Percentiles rank a stretch among this genome's conserved stretches.
Evolutionary conservation across 1,140 invertebrate species (phyloP).

Genomic region (Pseudobourletiella spinata): DNA sequence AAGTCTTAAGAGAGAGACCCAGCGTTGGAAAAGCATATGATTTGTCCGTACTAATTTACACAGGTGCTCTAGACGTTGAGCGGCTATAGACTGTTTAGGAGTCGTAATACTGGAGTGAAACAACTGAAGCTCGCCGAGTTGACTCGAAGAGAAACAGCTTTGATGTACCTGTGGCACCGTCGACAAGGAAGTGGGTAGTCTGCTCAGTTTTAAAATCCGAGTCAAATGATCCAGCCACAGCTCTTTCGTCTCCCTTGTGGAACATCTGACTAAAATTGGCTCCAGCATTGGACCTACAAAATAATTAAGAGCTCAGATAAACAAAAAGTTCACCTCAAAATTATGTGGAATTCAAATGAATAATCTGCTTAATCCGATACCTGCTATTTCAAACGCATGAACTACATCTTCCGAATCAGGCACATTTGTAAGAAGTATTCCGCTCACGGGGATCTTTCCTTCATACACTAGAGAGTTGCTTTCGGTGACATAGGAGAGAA

Average conservation of each 20-base stretch:
- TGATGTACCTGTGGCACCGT: conserved; percentile 23
- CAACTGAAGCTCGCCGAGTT: not conserved
- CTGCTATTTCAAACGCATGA: conserved; percentile 81
- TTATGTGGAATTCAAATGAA: too few species aligned
- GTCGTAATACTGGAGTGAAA: not conserved
- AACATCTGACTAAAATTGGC: conserved; percentile 73
- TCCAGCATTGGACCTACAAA: conserved; percentile 79
- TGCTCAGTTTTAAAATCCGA: conserved; percentile 24
- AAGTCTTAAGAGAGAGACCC: too few species aligned
- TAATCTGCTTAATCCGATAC: too few species aligned
- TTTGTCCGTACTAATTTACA: not conserved
- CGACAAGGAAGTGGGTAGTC: conserved; percentile 19
- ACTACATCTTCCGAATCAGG: conserved; percentile 60
- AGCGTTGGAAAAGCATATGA: not conserved
- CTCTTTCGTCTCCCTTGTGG: conserved; percentile 69
- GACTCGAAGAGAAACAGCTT: too few species aligned
- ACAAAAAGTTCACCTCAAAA: too few species aligned
- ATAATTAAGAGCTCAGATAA: too few species aligned
- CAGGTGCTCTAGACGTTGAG: not conserved
- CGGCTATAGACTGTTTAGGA: not conserved
- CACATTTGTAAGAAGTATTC: conserved; percentile 63
- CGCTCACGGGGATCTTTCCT: conserved; percentile 82
- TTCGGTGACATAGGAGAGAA: conserved; percentile 78
- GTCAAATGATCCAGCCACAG: conserved; percentile 73
- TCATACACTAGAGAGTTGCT: conserved; percentile 94